Evolutionary conservation across 2,113 vertebrate genomes (phyloP), one percentile per base, ranked within the genome.

Genomic region (Strigops habroptila): DNA sequence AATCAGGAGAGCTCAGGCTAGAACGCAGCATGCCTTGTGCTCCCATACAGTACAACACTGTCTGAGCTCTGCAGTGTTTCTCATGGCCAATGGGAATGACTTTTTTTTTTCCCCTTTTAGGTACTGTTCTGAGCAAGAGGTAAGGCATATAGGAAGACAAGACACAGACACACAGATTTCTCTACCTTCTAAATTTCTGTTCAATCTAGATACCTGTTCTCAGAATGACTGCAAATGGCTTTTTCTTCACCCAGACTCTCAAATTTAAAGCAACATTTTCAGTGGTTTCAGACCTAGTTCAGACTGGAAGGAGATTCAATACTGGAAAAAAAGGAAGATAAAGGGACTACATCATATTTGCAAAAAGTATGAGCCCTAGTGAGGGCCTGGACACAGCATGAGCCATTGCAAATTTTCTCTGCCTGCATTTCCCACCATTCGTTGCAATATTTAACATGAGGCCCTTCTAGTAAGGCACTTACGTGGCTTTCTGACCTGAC

Each of bases 21-120:
- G 70, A 95, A 95, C 8, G 87, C 62, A 84, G 74, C 43, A 31
- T 91, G 69, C 86, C 89, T 93, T 82, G 74, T 91, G 65, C 89
- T 87, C 52, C 62, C 44, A 41, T 82, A 93, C 93, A 95, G 86
- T 95, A 86, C 79, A 37, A 94, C 81, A 89, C 89, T 96, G 95
- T 94, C 65, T 95, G 64, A 94, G 73, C 27, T 86, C 68, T 60
- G 44, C 53, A 74, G 35, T 95, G 88, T 92, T 94, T 86, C 88
- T 81, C 64, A 75, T 0, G 5, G 80, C 86, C 80, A 92, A 71
- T 94, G n/a, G 75, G 53, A 79, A 82, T 9, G 12, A 31, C 7
- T 14, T 49, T 27, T 67, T 82, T 83, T 70, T 65, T 75, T 73
- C n/a, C n/a, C 23, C 15, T 75, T 83, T 81, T 64, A 78, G 5